These are phyloP conservation scores for western clawed frog (Xenopus tropicalis) DNA, from an alignment of 2,113 vertebrate species.

Conservation along the genomic window UCB_Xtro_10.0 CM004444.2:35727001-35727500, in stretches of 20 bases:
- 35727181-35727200: slow-evolving; percentile 5
- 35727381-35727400: slow-evolving; percentile 50
- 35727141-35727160: slow-evolving; percentile 27
- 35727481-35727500: slow-evolving; percentile 70
- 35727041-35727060: slow-evolving; percentile 31
- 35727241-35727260: slow-evolving; percentile 7
- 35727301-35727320: slow-evolving; percentile 58
- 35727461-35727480: slow-evolving; percentile 64
- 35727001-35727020: slow-evolving; percentile 29
- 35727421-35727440: slow-evolving; percentile 44
- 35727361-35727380: slow-evolving; percentile 63
- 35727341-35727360: slow-evolving; percentile 60
- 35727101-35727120: slow-evolving; percentile 44
- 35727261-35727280: slow-evolving; percentile 24
- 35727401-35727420: slow-evolving; percentile 42
- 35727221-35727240: slow-evolving; percentile 15
- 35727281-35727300: slow-evolving; percentile 51
- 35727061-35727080: slow-evolving; percentile 44
- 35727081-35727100: slow-evolving; percentile 39
- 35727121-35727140: slow-evolving; percentile 2
- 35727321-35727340: slow-evolving; percentile 54
- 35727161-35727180: slow-evolving; percentile 19
- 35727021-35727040: slow-evolving; percentile 26
- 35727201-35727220: too few species aligned
- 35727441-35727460: slow-evolving; percentile 66